Base-by-base conservation (phyloP, 1,140 invertebrate genomes). In the Matsumurasca onukii region DNA sequence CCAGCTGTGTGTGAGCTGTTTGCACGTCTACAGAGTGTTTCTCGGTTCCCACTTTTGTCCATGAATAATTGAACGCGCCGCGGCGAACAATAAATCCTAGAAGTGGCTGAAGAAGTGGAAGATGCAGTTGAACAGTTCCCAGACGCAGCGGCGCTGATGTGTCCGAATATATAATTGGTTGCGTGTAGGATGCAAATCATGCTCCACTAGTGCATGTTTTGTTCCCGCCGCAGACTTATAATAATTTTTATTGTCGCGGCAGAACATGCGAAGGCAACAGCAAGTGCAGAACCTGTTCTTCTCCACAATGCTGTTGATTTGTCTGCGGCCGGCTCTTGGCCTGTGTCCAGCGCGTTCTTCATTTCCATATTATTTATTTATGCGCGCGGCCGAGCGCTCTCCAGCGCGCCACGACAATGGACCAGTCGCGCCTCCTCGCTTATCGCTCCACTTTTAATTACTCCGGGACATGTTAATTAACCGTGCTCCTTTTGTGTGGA, bases 311-410 rank as follows among this genome's bases (percentile, higher is more conserved):
- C 55, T 39, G 55, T 59, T 59, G 55, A 59, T 59, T 59, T 59
- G 55, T 59, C 55, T 59, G 49, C 49, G 24, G 15, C 15, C 55
- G 3, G 25, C 55, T 24, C 15, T 29, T 59, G 55, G 55, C 15
- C 55, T 5, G 25, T 27, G 15, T 59, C 55, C 55, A 59, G 24
- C 55, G 24, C 9, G 55, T 59, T 27, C 55, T 59, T 59, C 55
- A 59, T 59, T 59, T 59, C 55, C 55, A 59, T 59, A 59, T 59
- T 59, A 59, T 59, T 59, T 59, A 59, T 59, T 59, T 59, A 59
- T 59, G 55, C 55, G 55, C 55, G 34, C 22, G 22, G 5, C 49
- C 49, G 24, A 27, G 1, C 55, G 55, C 22, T 29, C 49, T n/a
- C n/a, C n/a, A n/a, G 34, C 34, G 34, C 5, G 5, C 34, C 5